Evolutionary conservation across 2,113 vertebrate species (phyloP), one percentile per base, ranked within the genome.

Genomic region (Phycodurus eques): DNA sequence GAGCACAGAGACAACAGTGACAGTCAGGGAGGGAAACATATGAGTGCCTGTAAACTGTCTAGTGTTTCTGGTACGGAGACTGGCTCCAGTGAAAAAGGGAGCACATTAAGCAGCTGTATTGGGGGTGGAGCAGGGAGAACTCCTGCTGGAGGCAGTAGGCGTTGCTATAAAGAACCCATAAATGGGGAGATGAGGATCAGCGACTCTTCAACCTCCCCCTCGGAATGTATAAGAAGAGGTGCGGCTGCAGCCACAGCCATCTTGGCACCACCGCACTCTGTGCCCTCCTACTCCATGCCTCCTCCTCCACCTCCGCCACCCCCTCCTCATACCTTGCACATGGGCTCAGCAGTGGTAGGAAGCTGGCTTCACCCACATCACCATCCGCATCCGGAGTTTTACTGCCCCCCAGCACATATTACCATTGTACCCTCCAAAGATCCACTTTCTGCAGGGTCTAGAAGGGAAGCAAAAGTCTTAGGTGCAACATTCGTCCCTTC

Each of bases 401-500:
- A 95, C 85, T 96, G 96, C 84, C 93, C 94, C 73, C 94, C 94
- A 0, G 59, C 87, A n/a, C 90, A 90, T 49, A 85, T 91, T 33
- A 83, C 89, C 68, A 76, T 92, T 12, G 92, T 83, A 59, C 92
- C 33, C 79, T 93, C 94, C 81, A 95, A 95, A 80, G 96, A 97
- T 78, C 93, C 94, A 60, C 79, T 74, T 44, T 72, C 83, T 46
- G 67, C 64, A 4, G 71, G 93, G 51, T 91, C 93, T n/a, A 72
- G 74, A 67, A 82, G 83, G 66, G 96, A 96, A 81, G 86, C 92
- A 7, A 95, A 95, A 89, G 88, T 95, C 78, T 94, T 88, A 0
- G 95, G 95, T 49, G 93, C 95, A 67, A 97, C 95, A 0, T 93
- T 95, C 42, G 95, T 98, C 88, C 97, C 96, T 85, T 98, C 96